Conservation (phyloP, 1,140 invertebrate species). For the Pachypeltis micranthus region DNA sequence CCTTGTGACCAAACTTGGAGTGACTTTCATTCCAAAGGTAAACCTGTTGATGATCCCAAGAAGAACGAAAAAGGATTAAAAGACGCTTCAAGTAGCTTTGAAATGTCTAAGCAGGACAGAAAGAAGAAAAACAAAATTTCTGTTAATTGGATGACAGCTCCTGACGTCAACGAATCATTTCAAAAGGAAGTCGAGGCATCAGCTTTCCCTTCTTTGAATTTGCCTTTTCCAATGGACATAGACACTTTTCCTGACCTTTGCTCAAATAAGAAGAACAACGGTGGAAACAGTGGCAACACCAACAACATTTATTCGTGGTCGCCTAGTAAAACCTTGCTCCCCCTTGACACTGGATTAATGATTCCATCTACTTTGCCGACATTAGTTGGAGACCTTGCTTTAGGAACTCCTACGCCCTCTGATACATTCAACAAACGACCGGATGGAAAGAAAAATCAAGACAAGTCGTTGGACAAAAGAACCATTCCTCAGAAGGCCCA, state of each 20-base stretch:
- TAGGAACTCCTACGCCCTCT: slow-evolving; percentile 27
- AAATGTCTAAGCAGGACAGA: slow-evolving; percentile 13
- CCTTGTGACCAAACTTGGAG: not conserved
- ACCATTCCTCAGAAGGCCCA: slow-evolving; percentile 11
- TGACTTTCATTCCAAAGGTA: not conserved
- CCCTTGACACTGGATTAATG: slow-evolving; percentile 25
- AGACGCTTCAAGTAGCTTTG: not conserved
- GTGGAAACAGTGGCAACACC: too few species aligned
- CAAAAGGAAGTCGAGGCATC: not conserved
- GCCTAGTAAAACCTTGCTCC: slow-evolving; percentile 26
- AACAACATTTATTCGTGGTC: slow-evolving; percentile 28
- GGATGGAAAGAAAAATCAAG: not conserved
- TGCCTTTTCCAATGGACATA: slow-evolving; percentile 9
- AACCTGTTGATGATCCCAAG: not conserved
- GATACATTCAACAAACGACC: slow-evolving; percentile 11
- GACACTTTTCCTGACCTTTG: slow-evolving; percentile 14
- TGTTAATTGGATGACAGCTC: slow-evolving; percentile 50
- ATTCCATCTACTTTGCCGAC: slow-evolving; percentile 32
- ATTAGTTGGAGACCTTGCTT: slow-evolving; percentile 32
- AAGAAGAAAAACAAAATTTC: slow-evolving; percentile 30
- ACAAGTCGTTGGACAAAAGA: not conserved
- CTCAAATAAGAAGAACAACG: slow-evolving; percentile 17
- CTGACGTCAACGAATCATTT: not conserved
- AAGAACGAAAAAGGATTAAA: slow-evolving; percentile 7
- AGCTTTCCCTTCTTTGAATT: not conserved